Conservation (phyloP, 2,113 vertebrate species). For the Aldabrachelys gigantea region DNA sequence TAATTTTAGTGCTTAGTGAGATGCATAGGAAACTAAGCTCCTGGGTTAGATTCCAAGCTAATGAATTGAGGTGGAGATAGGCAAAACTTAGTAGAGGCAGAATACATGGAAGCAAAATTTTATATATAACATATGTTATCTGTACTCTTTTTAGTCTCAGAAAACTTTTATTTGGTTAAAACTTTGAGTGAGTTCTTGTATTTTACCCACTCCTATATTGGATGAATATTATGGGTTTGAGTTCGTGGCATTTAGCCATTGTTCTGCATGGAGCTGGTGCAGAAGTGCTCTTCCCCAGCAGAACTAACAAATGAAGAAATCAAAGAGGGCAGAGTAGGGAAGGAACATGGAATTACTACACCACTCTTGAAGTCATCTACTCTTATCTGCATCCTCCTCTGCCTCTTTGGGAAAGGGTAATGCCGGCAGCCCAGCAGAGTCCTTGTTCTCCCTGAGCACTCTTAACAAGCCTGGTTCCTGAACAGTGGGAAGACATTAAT, state of each 20-base stretch:
- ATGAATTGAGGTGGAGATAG: neutral
- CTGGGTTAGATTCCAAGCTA: neutral
- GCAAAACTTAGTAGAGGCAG: neutral
- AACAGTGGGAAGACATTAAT: neutral
- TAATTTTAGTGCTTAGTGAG: neutral
- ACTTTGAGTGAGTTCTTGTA: neutral
- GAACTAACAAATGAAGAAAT: neutral
- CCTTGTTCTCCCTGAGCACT: neutral
- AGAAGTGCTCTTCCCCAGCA: neutral
- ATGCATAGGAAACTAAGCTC: neutral
- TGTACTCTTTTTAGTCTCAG: neutral
- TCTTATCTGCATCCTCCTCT: neutral
- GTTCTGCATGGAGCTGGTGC: neutral
- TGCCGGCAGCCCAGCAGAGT: neutral
- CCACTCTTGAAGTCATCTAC: neutral
- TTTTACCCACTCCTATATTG: neutral
- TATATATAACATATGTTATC: neutral
- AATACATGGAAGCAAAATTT: neutral
- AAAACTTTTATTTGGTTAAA: neutral
- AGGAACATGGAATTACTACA: neutral
- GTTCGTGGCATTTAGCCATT: neutral
- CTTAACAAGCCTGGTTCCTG: too few relatives aligned
- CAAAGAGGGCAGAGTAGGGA: neutral
- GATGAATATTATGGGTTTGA: neutral
- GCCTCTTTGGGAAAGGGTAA: neutral